Conservation (phyloP, 2,888 invertebrate genomes). For the Ophraella communa region DNA sequence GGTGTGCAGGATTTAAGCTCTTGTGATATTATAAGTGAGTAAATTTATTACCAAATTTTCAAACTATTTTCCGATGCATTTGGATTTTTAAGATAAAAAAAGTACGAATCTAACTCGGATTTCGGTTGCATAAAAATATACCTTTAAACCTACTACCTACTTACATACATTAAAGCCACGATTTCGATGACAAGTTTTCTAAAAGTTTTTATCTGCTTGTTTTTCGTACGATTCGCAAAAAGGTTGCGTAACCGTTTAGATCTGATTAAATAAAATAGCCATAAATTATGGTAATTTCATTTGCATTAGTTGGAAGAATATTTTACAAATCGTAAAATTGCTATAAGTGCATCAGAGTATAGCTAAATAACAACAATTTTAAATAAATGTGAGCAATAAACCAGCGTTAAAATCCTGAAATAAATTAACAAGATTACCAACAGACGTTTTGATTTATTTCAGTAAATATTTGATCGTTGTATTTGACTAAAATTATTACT, state of each 20-base stretch:
- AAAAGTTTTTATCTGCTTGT: neutral
- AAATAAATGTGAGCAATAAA: neutral
- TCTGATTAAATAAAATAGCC: neutral
- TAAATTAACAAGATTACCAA: neutral
- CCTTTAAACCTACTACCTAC: too few relatives aligned
- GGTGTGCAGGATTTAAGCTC: too few relatives aligned
- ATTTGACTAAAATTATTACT: too few relatives aligned
- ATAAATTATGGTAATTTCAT: conserved; percentile 23
- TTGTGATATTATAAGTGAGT: too few relatives aligned
- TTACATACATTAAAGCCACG: neutral
- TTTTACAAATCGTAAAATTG: neutral
- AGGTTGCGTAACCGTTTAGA: conserved; percentile 2
- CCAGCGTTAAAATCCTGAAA: neutral
- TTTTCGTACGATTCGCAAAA: neutral
- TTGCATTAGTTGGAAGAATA: conserved; percentile 6
- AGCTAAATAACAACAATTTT: neutral
- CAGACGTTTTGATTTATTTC: neutral
- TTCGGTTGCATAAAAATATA: too few relatives aligned
- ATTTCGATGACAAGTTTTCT: neutral
- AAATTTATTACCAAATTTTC: too few relatives aligned
- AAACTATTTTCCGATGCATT: too few relatives aligned
- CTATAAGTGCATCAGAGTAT: neutral
- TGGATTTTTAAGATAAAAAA: too few relatives aligned
- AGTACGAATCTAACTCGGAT: too few relatives aligned
- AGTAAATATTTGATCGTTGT: too few relatives aligned